Percentiles rank a stretch among this genome's conserved stretches.
Evolutionary conservation across 1,140 invertebrate genomes (phyloP).

Genomic region (Vanessa tameamea): DNA sequence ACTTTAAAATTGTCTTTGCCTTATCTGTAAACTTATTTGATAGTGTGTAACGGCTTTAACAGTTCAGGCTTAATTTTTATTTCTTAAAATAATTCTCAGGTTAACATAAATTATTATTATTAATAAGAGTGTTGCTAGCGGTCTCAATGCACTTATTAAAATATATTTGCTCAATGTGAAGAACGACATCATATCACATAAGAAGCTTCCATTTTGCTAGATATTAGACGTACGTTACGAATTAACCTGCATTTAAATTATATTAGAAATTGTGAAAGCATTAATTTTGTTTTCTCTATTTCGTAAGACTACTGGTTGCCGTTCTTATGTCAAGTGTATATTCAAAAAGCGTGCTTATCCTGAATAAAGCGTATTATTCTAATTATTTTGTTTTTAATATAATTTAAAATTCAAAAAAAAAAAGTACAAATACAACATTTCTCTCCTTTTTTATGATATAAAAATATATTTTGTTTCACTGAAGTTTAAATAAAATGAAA

Average conservation of each 20-base stretch:
- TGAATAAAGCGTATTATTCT: no score
- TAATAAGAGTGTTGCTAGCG: conserved; percentile 1
- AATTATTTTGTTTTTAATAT: no score
- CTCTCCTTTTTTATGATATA: not conserved
- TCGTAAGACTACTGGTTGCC: conserved; percentile 1
- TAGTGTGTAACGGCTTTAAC: not conserved
- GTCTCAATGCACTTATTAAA: conserved; percentile 12
- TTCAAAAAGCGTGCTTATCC: conserved; percentile 1
- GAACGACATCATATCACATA: conserved; percentile 59
- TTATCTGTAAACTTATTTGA: not conserved
- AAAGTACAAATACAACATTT: not conserved
- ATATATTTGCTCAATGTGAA: conserved; percentile 60
- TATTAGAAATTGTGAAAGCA: conserved; percentile 16
- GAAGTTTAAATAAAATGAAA: not conserved
- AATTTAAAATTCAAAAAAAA: not conserved
- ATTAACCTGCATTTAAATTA: conserved; percentile 33
- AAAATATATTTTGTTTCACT: not conserved
- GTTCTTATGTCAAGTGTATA: not conserved
- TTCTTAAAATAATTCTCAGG: not conserved
- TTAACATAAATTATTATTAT: not conserved
- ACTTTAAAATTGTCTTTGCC: not conserved
- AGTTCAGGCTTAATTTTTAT: not conserved
- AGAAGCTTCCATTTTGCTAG: conserved; percentile 65
- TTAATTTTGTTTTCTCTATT: conserved; percentile 2
- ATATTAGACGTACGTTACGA: conserved; percentile 27